phyloP scores from a whole-genome alignment of 2,113 vertebrate species.

The Gambusia holbrooki region DNA sequence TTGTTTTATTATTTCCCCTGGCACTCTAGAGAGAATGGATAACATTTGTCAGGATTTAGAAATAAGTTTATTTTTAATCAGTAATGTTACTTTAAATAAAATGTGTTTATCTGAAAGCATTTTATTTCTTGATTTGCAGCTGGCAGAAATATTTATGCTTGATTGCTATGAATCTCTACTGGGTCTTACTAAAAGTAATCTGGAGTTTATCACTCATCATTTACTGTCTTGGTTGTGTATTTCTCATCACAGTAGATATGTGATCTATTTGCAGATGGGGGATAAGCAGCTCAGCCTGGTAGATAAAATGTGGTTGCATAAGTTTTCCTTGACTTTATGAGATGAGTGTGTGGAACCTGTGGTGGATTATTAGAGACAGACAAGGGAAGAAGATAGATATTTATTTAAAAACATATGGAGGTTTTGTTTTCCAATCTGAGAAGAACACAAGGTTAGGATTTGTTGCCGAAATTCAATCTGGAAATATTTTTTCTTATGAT shows the following conservation, averaged over 20 bases:
- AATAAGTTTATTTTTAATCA: not conserved
- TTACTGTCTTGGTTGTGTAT: not conserved
- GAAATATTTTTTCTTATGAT: not conserved
- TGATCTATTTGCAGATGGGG: constrained; percentile 1
- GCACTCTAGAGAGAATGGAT: not conserved
- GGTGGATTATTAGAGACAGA: constrained; percentile 4
- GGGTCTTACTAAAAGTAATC: not conserved
- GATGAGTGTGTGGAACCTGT: not conserved
- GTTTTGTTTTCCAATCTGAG: not conserved
- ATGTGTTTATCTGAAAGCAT: not conserved
- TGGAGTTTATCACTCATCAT: not conserved
- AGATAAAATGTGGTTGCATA: not conserved
- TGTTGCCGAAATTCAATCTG: not conserved
- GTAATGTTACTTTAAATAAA: not conserved
- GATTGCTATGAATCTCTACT: not conserved
- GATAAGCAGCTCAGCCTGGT: not conserved
- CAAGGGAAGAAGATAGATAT: not conserved
- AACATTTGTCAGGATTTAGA: not conserved
- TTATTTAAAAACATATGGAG: constrained; percentile 2
- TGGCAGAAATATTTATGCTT: not conserved
- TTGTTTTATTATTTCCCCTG: no score
- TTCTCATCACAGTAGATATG: not conserved
- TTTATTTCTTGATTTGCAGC: not conserved
- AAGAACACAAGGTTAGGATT: not conserved
- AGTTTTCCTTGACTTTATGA: not conserved